These are phyloP conservation scores for Xestoiulus laeticollis DNA, from an alignment of 2,888 invertebrate genomes.

Conservation along the genomic window DNA sequence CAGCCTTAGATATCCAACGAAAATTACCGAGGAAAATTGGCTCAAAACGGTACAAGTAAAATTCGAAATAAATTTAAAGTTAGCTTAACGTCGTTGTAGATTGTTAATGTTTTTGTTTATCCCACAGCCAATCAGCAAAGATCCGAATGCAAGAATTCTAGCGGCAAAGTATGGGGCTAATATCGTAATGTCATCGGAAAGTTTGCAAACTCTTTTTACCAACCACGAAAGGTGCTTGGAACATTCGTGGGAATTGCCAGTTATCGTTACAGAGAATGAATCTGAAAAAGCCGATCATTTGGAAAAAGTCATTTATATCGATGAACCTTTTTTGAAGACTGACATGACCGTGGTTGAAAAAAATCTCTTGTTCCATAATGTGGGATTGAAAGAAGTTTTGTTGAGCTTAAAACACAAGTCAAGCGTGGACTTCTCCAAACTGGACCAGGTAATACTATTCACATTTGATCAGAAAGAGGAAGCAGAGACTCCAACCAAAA, in stretches of 20 bases:
- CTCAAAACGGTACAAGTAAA: neutral
- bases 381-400: neutral
- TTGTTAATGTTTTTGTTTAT: neutral
- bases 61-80: neutral
- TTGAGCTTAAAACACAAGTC: neutral
- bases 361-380: neutral
- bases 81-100: neutral
- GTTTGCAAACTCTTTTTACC: conserved; percentile 28
- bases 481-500: neutral
- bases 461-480: neutral
- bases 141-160: neutral
- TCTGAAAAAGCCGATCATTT: neutral
- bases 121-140: conserved; percentile 39
- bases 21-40: neutral
- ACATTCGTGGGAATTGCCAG: conserved; percentile 44
- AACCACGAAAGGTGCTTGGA: conserved; percentile 36
- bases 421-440: neutral
- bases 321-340: neutral
- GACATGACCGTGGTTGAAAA: neutral
- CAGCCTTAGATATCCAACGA: neutral
- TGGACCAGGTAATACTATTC: neutral
- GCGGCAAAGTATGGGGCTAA: conserved; percentile 17
- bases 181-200: conserved; percentile 3
- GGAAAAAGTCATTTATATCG: neutral
- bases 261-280: neutral